Conservation (phyloP, 1,140 invertebrate species). For the Whitmania pigra region DNA sequence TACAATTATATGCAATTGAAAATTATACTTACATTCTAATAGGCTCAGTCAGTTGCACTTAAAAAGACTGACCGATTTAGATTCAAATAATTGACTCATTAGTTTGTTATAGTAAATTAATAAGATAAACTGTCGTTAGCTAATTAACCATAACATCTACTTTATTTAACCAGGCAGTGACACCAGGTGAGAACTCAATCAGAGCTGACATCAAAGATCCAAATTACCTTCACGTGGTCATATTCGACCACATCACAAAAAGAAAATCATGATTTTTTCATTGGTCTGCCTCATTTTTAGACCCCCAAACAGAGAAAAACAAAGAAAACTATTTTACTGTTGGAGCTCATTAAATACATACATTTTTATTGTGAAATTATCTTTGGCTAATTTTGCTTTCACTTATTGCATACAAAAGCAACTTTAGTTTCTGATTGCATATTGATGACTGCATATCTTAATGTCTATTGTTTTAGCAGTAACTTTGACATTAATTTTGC, state of each 20-base stretch:
- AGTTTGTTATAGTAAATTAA: too few relatives aligned
- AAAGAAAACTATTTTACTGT: not conserved
- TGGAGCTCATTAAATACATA: not conserved
- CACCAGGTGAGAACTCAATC: constrained; percentile 42
- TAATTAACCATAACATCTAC: too few relatives aligned
- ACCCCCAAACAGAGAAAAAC: not conserved
- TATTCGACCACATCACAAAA: constrained; percentile 43
- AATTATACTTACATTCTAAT: not conserved
- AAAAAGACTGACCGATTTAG: not conserved
- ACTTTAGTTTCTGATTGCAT: not conserved
- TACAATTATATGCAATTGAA: not conserved
- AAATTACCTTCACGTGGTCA: constrained; percentile 42
- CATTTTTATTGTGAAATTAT: not conserved
- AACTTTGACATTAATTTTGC: too few relatives aligned
- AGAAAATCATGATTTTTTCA: constrained; percentile 37
- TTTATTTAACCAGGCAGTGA: constrained; percentile 31
- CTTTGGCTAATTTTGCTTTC: not conserved
- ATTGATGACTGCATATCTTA: not conserved
- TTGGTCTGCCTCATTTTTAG: not conserved
- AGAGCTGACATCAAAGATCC: constrained; percentile 35
- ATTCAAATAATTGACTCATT: too few relatives aligned
- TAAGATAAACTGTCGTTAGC: too few relatives aligned
- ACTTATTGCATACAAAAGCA: not conserved
- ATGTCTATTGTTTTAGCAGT: too few relatives aligned
- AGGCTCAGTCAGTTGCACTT: not conserved